Base-by-base conservation (phyloP, 2,113 vertebrate genomes). In the Protobothrops flavoviridis region DNA sequence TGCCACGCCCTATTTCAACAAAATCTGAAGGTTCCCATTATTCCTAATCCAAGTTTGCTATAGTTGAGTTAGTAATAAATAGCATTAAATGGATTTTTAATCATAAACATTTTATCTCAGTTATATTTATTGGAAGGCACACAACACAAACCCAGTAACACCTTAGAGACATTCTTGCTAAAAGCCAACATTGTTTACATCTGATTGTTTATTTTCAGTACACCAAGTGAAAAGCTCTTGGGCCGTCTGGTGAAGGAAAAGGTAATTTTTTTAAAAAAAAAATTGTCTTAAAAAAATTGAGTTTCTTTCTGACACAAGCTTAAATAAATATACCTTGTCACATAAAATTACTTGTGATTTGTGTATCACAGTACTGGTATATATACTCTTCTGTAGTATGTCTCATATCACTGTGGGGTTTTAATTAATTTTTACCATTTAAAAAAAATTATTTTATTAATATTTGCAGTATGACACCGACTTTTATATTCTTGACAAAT, bases 401-500 rank as follows among this genome's bases (percentile, higher is more conserved):
- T 89, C 33, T 81, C 15, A n/a, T 64, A 48, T 87, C 52, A 61
- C 11, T 85, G 1, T 21, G 13, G 0, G 15, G 1, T 59, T 29
- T 87, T 61, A 23, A 61, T 81, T 0, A 53, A 53, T 55, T 9
- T 86, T 92, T 93, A 52, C 74, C 91, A 1, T 88, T 9, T 0
- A 12, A 20, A 8, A 26, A 91, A 87, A 69, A 69, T 92, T 88
- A 1, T 90, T 43, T 94, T 29, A 90, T 91, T 56, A 95, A 94
- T 91, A 24, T 45, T 93, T 95, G 45, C 96, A 99, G 99, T 99
- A 99, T 17, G 99, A 99, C 94, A 99, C 99, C 0, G 99, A 99
- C 97, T 99, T 99, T 97, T 99, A 99, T 88, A 98, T 99, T 95
- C 98, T 99, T 97, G 99, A 99, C 96, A 99, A 99, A 95, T 99